Evolutionary conservation across 1,140 invertebrate genomes (phyloP).

Genomic region (Bombus superbus): DNA sequence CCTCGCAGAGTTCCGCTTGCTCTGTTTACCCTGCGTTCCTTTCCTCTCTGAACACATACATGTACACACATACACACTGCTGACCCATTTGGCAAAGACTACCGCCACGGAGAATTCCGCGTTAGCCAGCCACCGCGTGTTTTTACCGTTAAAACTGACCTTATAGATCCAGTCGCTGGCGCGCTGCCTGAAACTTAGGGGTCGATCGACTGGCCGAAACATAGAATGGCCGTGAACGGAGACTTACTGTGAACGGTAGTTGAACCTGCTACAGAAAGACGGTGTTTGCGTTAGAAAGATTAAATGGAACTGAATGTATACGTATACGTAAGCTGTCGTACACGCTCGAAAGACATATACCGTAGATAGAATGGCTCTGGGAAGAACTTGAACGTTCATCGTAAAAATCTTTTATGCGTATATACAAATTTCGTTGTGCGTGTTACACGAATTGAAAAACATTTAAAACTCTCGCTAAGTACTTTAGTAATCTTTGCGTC

Average conservation of each 20-base stretch:
- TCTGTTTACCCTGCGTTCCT: not conserved
- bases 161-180: slow-evolving; percentile 78
- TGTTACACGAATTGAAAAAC: no score
- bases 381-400: no score
- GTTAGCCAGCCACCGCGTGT: slow-evolving; percentile 58
- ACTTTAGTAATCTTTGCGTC: no score
- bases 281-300: not conserved
- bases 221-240: slow-evolving; percentile 74
- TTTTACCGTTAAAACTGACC: slow-evolving; percentile 74
- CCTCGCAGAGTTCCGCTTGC: slow-evolving; percentile 3
- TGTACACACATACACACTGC: not conserved
- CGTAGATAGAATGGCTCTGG: no score
- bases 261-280: slow-evolving; percentile 70
- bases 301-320: not conserved
- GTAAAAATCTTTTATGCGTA: no score
- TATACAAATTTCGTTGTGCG: no score
- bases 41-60: not conserved
- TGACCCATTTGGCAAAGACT: slow-evolving; percentile 74
- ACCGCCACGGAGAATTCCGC: slow-evolving; percentile 58
- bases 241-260: slow-evolving; percentile 72
- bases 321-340: no score
- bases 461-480: no score
- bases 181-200: slow-evolving; percentile 72
- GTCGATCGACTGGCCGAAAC: slow-evolving; percentile 75
- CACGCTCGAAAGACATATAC: no score